Evolutionary conservation across 2,888 invertebrate genomes (phyloP).

Genomic region (Orthosia gothica): DNA sequence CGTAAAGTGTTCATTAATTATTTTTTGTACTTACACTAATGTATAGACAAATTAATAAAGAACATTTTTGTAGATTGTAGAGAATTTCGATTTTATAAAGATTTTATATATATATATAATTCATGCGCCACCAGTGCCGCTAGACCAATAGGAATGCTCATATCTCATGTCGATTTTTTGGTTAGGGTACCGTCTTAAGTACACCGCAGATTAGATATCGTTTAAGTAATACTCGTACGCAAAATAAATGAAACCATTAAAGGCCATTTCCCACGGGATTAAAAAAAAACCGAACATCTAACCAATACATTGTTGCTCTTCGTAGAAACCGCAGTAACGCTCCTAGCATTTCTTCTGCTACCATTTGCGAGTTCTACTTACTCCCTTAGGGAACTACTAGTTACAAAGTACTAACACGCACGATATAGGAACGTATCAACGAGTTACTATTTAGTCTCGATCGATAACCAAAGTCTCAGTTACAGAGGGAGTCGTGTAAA

Average conservation of each 20-base stretch:
- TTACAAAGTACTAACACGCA: slow-evolving; percentile 45
- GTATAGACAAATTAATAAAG: too few species aligned
- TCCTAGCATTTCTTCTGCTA: slow-evolving; percentile 45
- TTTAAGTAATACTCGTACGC: background rate
- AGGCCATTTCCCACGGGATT: slow-evolving; percentile 52
- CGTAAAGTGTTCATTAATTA: too few species aligned
- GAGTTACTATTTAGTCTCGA: slow-evolving; percentile 72
- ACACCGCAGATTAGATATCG: background rate
- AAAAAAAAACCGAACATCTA: slow-evolving; percentile 39
- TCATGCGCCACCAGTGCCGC: too few species aligned
- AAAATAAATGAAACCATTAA: slow-evolving; percentile 18
- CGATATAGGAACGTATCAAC: slow-evolving; percentile 45
- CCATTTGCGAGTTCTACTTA: slow-evolving; percentile 59
- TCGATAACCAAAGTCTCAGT: slow-evolving; percentile 72
- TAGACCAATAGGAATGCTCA: too few species aligned
- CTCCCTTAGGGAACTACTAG: slow-evolving; percentile 42
- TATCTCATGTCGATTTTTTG: too few species aligned
- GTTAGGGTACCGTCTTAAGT: too few species aligned
- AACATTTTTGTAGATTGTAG: too few species aligned
- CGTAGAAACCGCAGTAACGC: slow-evolving; percentile 53
- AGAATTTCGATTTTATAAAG: too few species aligned
- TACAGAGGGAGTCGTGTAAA: slow-evolving; percentile 80
- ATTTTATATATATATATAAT: too few species aligned
- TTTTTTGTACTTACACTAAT: too few species aligned
- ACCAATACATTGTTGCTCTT: slow-evolving; percentile 38